Evolutionary conservation across 2,888 invertebrate species (phyloP), one percentile per base, ranked within the genome.

Genomic region (Heliconius ismenius): DNA sequence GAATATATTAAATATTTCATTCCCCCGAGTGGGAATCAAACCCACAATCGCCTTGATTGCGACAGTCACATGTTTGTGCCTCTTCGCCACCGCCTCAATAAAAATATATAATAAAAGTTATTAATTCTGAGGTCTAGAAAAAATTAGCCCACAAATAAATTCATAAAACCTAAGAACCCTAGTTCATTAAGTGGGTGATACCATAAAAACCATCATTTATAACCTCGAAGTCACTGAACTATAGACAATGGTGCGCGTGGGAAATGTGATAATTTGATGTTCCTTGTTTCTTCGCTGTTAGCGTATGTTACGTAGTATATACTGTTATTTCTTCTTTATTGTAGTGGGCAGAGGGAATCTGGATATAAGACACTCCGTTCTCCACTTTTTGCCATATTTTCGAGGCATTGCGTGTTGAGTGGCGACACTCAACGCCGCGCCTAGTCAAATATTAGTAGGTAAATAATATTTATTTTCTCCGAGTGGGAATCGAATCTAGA

Each of bases 141-240:
- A 62, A 26, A 2, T 15, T 15, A 6, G 60, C 2, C 0, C 13
- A 0, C 24, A 62, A 60, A 70, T 54, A 24, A 24, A 24, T 7
- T 10, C 24, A 36, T 28, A 32, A 21, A 1, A 28, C 1, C 6
- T 32, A 28, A 26, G 68, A 68, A 60, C 21, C 60, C 18, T 39
- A 39, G 9, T 60, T 73, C 26, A 36, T 24, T 60, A 3, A 24
- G 26, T 72, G 62, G 43, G 32, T 24, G 62, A 65, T 43, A 58
- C 64, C 60, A 76, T 76, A 72, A 72, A 67, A 36, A 62, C 7
- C 76, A 65, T 49, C 74, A 75, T 74, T 69, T 64, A 62, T 76
- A 75, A 68, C 69, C 75, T 81, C 76, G 84, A 85, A 88, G 91
- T 90, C 91, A 90, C 85, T 91, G 91, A 91, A 90, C 91, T 82